Conservation (phyloP, 1,140 invertebrate genomes). For the Tetramorium parvispinum region DNA sequence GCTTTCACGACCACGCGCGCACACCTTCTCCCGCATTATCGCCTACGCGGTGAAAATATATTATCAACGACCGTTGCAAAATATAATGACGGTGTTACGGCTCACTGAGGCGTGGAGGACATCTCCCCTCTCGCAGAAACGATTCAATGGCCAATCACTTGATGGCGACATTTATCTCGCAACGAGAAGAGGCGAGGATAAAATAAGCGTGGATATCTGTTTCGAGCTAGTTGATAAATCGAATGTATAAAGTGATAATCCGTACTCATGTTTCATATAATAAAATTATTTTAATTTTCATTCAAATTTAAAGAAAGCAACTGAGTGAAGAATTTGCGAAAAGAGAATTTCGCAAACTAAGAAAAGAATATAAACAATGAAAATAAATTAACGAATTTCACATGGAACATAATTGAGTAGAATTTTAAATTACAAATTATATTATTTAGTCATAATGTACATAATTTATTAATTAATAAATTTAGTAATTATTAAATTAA, state of each 20-base stretch:
- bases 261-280: not conserved
- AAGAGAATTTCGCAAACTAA: not conserved
- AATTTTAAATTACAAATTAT: not conserved
- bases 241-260: not conserved
- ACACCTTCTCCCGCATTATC: conserved; percentile 62
- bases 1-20: conserved; percentile 68
- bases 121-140: conserved; percentile 52
- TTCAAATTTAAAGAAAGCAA: not conserved
- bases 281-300: not conserved
- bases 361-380: not conserved
- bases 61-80: conserved; percentile 69
- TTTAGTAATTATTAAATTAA: not conserved
- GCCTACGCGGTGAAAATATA: conserved; percentile 72
- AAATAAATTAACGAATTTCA: conserved; percentile 3
- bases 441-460: not conserved
- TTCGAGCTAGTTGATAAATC: not conserved
- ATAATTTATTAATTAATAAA: not conserved
- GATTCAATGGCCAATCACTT: conserved; percentile 52
- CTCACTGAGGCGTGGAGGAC: conserved; percentile 57
- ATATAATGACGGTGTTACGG: conserved; percentile 55
- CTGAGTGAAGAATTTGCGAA: not conserved
- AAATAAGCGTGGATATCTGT: not conserved
- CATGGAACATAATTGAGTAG: not conserved
- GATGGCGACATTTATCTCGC: conserved; percentile 42
- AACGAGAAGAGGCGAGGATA: conserved; percentile 26